Evolutionary conservation across 2,113 vertebrate species (phyloP), one percentile per base, ranked within the genome.

Genomic region (Corapipo altera): DNA sequence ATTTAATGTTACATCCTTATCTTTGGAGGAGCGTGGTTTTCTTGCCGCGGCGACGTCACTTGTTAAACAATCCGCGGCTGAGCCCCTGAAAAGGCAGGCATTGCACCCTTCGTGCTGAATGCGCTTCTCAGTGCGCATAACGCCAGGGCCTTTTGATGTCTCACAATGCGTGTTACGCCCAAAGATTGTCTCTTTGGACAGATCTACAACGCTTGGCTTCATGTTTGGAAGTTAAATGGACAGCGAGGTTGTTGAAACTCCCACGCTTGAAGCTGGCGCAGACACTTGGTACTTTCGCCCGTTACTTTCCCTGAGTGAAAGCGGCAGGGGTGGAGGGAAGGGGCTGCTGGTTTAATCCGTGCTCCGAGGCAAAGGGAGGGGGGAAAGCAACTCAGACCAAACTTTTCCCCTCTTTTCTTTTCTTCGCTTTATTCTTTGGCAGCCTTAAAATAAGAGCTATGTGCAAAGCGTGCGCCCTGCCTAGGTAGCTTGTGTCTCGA

Each of bases 151-250:
- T 98, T 98, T 98, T 98, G 97, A 98, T 96, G 97, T 96, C 79
- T 91, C 92, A 98, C 98, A 98, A 98, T 98, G 97, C 84, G 61
- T 85, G 97, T 97, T 95, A 97, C 97, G 97, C 98, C 98, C 98
- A 93, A 97, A 98, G 97, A 98, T 97, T 97, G 98, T 98, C 98
- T 96, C 98, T 98, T 98, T 97, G 98, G 98, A 97, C 97, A 98
- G 97, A 96, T 97, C 97, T 95, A 98, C 98, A 98, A 98, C 96
- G 97, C 98, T 97, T 97, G 98, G 98, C 97, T 98, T 98, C 97
- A 97, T 96, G 97, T 98, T 97, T 98, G 98, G 97, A 98, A 98
- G 97, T 98, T 91, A 97, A 98, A 97, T 92, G 92, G 97, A 94
- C 97, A 97, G 97, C 97, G 97, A 96, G 92, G 90, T 86, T 88